Evolutionary conservation across 2,888 invertebrate genomes (phyloP).

Genomic region (Diaperis boleti): DNA sequence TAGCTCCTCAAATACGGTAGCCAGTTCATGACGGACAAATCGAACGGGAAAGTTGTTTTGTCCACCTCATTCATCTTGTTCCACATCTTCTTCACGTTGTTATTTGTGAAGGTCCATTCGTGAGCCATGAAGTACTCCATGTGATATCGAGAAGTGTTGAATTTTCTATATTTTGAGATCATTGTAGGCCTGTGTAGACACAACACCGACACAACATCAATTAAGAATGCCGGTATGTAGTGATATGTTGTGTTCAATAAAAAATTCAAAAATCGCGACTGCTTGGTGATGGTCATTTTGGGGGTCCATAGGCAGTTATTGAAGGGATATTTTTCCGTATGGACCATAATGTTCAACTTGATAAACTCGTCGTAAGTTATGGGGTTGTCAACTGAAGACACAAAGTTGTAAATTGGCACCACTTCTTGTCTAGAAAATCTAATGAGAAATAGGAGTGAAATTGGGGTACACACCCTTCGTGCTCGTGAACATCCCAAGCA

Average conservation of each 20-base stretch:
- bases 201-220: slow-evolving; percentile 19
- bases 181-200: slow-evolving; percentile 78
- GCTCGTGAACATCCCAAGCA: slow-evolving; percentile 73
- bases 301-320: slow-evolving; percentile 41
- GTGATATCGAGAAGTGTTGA: neutral
- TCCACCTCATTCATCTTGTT: slow-evolving; percentile 67
- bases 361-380: slow-evolving; percentile 83
- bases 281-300: slow-evolving; percentile 61
- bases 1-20: slow-evolving; percentile 76
- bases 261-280: neutral
- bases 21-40: slow-evolving; percentile 81
- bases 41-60: slow-evolving; percentile 77
- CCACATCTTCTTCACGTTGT: slow-evolving; percentile 74
- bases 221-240: slow-evolving; percentile 4
- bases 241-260: slow-evolving; percentile 21
- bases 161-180: slow-evolving; percentile 68
- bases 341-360: slow-evolving; percentile 3
- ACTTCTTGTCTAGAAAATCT: neutral
- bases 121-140: slow-evolving; percentile 1
- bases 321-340: neutral
- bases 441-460: neutral
- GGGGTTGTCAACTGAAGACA: slow-evolving; percentile 83
- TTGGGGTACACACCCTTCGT: neutral
- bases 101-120: slow-evolving; percentile 76
- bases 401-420: slow-evolving; percentile 83